Evolutionary conservation across 2,888 invertebrate species (phyloP), one percentile per base, ranked within the genome.

Genomic region (Eledone cirrhosa): DNA sequence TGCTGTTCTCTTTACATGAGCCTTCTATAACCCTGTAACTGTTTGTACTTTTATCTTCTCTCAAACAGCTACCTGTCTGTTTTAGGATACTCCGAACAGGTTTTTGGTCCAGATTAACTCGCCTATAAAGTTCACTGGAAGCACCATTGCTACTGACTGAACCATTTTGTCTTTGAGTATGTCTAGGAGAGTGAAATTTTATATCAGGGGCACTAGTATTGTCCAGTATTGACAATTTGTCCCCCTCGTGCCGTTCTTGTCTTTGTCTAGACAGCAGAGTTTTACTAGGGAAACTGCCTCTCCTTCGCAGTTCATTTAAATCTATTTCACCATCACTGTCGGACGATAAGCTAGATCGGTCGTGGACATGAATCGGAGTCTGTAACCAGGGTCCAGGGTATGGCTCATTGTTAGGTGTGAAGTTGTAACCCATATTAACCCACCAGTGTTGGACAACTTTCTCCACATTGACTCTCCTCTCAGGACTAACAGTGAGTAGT

Each of bases 401-500:
- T 5, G 84, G 85, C 53, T 82, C 82, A 29, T 84, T 84, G 72
- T 84, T 85, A 4, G 88, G 88, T 77, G 85, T 86, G 67, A 82
- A 80, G 24, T 83, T 83, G 81, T 86, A 86, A 48, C 88, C 88
- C 29, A 88, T 83, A 82, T 99, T 98, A 81, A 99, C 95, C 99
- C 99, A 99, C 96, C 96, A 95, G 92, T 99, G 96, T 72, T 94
- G 94, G 89, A 98, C 97, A 83, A 99, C 97, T 90, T 96, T 96
- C 82, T 96, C 95, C 83, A 99, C 96, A 86, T 95, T 95, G 14
- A 98, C 97, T 83, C 99, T 93, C 88, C 95, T 94, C 76, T 94
- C 92, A 0, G 98, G 96, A 88, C 96, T 95, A 67, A 98, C 97
- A 0, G 97, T 96, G 86, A 99, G 92, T 95, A 99, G 96, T 85